Evolutionary conservation across 2,113 vertebrate genomes (phyloP), one percentile per base, ranked within the genome.

Genomic region (Petroica traversi): DNA sequence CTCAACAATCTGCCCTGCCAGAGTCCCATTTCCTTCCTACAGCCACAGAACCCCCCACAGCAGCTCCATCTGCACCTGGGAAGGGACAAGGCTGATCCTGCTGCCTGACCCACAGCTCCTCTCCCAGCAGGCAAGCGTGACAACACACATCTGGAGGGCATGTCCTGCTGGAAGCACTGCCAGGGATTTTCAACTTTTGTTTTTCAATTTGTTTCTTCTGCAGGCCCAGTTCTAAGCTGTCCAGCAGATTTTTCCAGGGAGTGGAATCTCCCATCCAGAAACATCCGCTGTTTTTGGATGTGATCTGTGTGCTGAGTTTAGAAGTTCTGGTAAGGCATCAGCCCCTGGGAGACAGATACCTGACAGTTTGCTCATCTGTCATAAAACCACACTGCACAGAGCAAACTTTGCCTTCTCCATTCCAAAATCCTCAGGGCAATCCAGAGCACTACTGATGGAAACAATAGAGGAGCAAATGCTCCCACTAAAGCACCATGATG

Each of bases 1-100:
- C 15, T 71, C 38, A 43, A 48, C 72, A 52, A 16, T 33, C 25
- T 78, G 67, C 28, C 51, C 71, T 66, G 72, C 41, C 73, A 66
- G 61, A 85, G 64, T 89, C 86, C 54, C 4, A 16, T 38, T 51
- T 93, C 95, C 92, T 94, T 94, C 96, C 93, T 62, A 77, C 66
- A 89, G 67, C 71, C 34, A 59, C 62, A 48, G 79, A 86, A 20
- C 10, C 13, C 48, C 92, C 88, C 12, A 63, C 41, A 62, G 14
- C 3, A 3, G 59, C 66, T 86, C 64, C 85, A 69, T 68, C 68
- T 81, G 73, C 62, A 24, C 63, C 82, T 89, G 80, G 81, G 85
- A 93, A 93, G 66, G 76, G 81, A 69, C 64, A 55, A 11, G 12
- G 77, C 2, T 43, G 66, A 31, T 67, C 40, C 51, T 36, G 54